Base-by-base conservation (phyloP, 1,140 invertebrate species). In the Glomeris maerens region DNA sequence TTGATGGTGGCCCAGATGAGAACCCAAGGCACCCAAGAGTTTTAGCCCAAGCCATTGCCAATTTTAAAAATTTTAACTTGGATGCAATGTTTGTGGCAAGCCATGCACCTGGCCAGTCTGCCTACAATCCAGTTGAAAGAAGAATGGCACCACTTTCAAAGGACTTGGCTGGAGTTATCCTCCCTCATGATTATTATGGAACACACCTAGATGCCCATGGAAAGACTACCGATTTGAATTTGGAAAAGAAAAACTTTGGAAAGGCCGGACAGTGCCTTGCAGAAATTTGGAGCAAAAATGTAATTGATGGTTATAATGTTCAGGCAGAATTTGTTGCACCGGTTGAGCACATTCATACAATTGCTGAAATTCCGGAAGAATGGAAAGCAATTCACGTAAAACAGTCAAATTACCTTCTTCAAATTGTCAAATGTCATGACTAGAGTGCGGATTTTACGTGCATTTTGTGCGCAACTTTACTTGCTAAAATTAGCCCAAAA, bases 1-100 rank as follows among this genome's bases (percentile, higher is more conserved):
- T 49, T 50, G 65, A 70, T 56, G 63, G 64, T 29, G 63, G 67
- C 22, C 66, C 65, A 7, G 66, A 72, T 53, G 63, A 69, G 59
- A 69, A 67, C 50, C 66, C 66, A 23, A 47, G 66, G 3, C 66
- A 68, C 58, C n/a, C 27, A 5, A 59, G 64, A 54, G 59, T 63
- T 10, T 68, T 69, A 38, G 29, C 39, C 4, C 27, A 52, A 45
- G 66, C 61, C 27, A 60, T 66, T 55, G 13, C 59, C 20, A 59
- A 64, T 53, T 70, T 70, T 59, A 49, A 55, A 41, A 52, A 59
- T 41, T 51, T 57, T 48, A 58, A 71, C 59, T 55, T 70, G 36
- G 69, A 72, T 56, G 66, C 62, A 41, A 27, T 66, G 41, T 70
- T 62, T 54, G 60, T 69, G 39, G 59, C 57, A 17, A 67, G 63